Conservation (phyloP, 2,113 vertebrate genomes). For the Chloropsis cyanopogon region DNA sequence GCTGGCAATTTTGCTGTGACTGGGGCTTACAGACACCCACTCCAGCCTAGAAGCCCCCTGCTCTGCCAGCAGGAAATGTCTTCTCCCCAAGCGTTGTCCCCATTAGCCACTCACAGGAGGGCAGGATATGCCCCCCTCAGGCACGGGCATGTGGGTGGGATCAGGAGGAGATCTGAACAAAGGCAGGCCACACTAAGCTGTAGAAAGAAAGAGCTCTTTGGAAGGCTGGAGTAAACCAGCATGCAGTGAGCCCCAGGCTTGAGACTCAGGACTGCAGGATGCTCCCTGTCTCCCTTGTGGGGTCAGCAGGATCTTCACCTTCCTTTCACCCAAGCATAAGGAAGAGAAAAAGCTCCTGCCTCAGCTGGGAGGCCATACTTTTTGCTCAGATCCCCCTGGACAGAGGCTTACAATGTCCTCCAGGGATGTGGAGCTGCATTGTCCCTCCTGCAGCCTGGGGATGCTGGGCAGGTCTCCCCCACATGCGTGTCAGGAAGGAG, state of each 20-base stretch:
- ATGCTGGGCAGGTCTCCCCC: neutral
- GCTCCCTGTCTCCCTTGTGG: neutral
- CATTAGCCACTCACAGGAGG: neutral
- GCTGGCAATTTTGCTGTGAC: neutral
- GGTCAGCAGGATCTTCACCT: neutral
- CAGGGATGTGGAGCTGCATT: neutral
- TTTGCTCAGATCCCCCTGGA: neutral
- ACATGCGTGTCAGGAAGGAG: neutral
- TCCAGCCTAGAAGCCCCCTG: neutral
- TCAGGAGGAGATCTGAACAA: rapidly evolving
- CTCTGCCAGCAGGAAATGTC: neutral
- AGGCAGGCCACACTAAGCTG: neutral
- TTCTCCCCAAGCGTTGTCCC: neutral
- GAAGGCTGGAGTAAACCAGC: neutral
- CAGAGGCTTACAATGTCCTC: neutral
- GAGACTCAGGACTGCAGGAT: neutral
- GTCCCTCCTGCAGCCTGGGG: neutral
- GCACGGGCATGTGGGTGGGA: neutral
- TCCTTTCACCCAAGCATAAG: neutral
- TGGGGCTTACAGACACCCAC: neutral
- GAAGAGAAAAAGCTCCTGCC: neutral
- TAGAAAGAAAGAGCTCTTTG: neutral
- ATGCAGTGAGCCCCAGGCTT: neutral
- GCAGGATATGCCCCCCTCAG: neutral
- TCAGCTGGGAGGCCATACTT: neutral